Percentiles rank a stretch among this genome's conserved stretches.
Conservation (phyloP, 1,140 invertebrate genomes). For the Armadillidium nasatum region DNA sequence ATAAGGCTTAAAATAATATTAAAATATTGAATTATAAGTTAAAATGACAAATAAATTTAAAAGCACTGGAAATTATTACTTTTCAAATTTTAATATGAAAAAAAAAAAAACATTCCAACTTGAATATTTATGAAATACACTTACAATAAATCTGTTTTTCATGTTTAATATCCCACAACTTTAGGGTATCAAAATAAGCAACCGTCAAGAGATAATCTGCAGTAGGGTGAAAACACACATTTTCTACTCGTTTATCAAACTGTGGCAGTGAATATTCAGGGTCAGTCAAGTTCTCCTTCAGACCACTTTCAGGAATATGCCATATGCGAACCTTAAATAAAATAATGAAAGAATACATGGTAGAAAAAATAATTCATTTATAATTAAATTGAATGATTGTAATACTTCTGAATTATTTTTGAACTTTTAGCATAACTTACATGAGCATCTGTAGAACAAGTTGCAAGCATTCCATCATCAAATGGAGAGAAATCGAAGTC, state of each 20-base stretch:
- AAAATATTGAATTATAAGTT: too few species aligned
- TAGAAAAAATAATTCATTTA: neutral
- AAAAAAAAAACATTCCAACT: too few species aligned
- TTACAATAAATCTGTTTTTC: constrained; percentile 67
- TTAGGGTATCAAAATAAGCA: constrained; percentile 70
- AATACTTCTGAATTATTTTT: neutral
- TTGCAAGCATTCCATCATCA: constrained; percentile 83
- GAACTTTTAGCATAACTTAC: constrained; percentile 52
- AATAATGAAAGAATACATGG: neutral
- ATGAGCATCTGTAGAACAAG: constrained; percentile 83
- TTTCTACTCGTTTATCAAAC: constrained; percentile 74
- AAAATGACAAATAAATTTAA: too few species aligned
- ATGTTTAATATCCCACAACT: constrained; percentile 78
- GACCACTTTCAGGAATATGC: constrained; percentile 72
- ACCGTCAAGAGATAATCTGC: constrained; percentile 79
- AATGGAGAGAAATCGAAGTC: constrained; percentile 93
- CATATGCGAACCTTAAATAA: constrained; percentile 69
- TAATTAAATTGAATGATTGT: neutral
- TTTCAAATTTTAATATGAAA: too few species aligned
- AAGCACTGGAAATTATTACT: too few species aligned
- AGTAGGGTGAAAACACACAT: constrained; percentile 77
- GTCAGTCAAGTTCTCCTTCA: constrained; percentile 71
- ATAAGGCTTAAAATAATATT: too few species aligned
- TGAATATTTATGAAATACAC: neutral
- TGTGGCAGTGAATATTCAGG: constrained; percentile 74